Percentiles rank a stretch among this genome's conserved stretches.
Conservation (phyloP, 2,888 invertebrate genomes). For the Acrobasis suavella region DNA sequence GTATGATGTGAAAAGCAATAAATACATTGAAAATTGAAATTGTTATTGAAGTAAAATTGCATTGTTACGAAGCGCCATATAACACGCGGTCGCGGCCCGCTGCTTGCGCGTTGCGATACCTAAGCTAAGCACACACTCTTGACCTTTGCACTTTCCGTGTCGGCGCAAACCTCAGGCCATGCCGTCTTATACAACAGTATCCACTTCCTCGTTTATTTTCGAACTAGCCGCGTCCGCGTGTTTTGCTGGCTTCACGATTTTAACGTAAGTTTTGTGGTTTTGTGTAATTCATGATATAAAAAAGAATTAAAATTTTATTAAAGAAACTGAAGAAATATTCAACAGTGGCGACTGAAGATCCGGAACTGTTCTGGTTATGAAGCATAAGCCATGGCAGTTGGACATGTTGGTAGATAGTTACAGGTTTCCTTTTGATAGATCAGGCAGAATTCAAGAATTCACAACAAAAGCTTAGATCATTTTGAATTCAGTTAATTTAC, state of each 20-base stretch:
- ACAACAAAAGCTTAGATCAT: too few relatives aligned
- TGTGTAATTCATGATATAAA: neutral
- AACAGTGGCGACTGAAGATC: too few relatives aligned
- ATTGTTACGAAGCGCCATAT: neutral
- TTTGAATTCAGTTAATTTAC: too few relatives aligned
- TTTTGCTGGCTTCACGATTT: neutral
- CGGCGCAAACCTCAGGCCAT: conserved; percentile 11
- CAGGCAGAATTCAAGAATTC: too few relatives aligned
- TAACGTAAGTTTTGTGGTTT: neutral
- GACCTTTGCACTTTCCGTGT: conserved; percentile 23
- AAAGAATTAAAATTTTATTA: too few relatives aligned
- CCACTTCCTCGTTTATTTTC: conserved; percentile 18
- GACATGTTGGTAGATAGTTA: too few relatives aligned
- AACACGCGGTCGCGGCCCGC: conserved; percentile 8
- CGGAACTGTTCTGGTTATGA: too few relatives aligned
- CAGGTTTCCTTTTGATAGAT: too few relatives aligned
- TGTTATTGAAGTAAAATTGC: neutral
- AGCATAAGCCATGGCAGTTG: too few relatives aligned
- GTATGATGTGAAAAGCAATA: too few relatives aligned
- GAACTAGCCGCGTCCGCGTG: neutral
- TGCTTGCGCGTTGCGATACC: conserved; percentile 1
- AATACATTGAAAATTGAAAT: too few relatives aligned
- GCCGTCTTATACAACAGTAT: neutral
- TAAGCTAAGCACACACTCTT: conserved; percentile 13
- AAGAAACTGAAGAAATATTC: too few relatives aligned